Evolutionary conservation across 2,797 vertebrate genomes (phyloP).

Genomic region (Luscinia megarhynchos): DNA sequence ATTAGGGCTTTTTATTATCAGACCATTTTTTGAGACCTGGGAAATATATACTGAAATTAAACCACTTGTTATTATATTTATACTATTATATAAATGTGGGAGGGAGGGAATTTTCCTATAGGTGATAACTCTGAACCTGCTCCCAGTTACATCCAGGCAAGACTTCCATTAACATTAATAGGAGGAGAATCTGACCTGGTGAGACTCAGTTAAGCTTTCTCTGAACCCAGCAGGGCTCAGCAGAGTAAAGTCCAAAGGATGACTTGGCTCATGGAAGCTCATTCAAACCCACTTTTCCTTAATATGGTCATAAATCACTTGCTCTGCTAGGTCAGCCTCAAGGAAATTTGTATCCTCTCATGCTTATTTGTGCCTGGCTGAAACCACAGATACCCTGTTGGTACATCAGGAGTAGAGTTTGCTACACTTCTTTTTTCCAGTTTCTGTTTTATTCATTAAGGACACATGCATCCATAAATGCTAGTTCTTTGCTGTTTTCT

Average conservation of each 20-base stretch:
- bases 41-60: slow-evolving; percentile 33
- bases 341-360: neutral
- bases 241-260: neutral
- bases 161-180: neutral
- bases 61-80: neutral
- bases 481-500: neutral
- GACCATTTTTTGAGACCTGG: neutral
- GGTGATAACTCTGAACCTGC: neutral
- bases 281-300: slow-evolving; percentile 7
- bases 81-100: neutral
- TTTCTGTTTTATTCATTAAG: slow-evolving; percentile 8
- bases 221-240: neutral
- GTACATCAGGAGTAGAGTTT: neutral
- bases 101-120: neutral
- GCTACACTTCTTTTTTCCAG: neutral
- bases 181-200: neutral
- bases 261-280: neutral
- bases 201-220: neutral
- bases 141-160: neutral
- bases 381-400: neutral
- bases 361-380: neutral
- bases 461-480: neutral
- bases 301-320: slow-evolving; percentile 7
- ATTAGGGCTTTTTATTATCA: slow-evolving; percentile 21
- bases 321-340: neutral